Evolutionary conservation across 92 coral and sea anemone species (phyloP), one percentile per base, ranked within the genome.

Genomic region (Umimayanthus chanpuru): DNA sequence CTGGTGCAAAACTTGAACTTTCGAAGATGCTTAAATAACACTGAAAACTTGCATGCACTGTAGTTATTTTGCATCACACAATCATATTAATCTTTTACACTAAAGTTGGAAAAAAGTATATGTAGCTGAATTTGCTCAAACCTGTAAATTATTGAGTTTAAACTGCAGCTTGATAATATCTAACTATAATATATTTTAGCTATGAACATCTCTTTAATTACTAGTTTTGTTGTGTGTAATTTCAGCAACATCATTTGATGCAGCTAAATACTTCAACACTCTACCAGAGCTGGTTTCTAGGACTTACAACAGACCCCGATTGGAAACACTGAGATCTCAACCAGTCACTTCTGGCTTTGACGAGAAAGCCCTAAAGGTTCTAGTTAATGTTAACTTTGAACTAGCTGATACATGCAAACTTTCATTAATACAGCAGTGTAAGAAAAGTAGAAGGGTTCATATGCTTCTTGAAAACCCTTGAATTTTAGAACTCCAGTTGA

Each of bases 301-400:
- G 84, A 91, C 95, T 0, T 96, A 92, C 90, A 96, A 96, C 91
- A 93, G 98, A 87, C 98, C 97, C 80, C 88, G 49, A 39, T 89
- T 90, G 30, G 98, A 96, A 43, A 91, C 90, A 58, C 89, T 92
- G 47, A 84, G 84, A 32, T 85, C 79, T 49, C 80, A 81, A 32
- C 93, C 91, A 18, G 85, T 91, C 23, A 70, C 49, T 14, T 76
- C 89, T 4, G 80, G 91, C 49, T 82, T 64, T n/a, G 91, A 89
- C 20, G 86, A 86, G 28, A 75, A 76, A 56, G 23, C 85, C 38
- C 79, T 95, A n/a, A 87, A 95, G 98, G 98, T 95, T 90, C 25
- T 30, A 4, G 11, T 32, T 32, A 29, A 1, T 20, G 15, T 25
- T 2, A 32, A 5, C 32, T 26, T 15, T 73, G n/a, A 30, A 36